Evolutionary conservation across 2,888 invertebrate species (phyloP), one percentile per base, ranked within the genome.

Genomic region (Drosophila diplacantha): DNA sequence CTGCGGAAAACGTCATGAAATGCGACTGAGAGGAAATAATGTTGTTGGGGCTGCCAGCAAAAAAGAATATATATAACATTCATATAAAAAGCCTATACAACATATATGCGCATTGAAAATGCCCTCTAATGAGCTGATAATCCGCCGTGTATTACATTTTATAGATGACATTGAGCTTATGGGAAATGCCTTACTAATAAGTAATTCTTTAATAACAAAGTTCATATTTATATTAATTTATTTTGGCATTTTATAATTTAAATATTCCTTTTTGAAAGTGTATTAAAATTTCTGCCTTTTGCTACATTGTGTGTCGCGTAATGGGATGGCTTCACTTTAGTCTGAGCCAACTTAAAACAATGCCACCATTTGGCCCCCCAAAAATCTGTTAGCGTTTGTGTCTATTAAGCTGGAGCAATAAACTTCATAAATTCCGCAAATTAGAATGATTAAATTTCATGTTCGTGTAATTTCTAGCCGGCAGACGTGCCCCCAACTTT

Each of bases 401-500:
- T 71, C 74, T 69, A 73, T 79, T 79, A 71, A 74, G 71, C 72
- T 53, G n/a, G 32, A 68, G 73, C 73, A 73, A 81, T 78, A 78
- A 79, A 79, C 71, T 81, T 81, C 64, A 74, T 74, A 74, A 78
- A 81, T 74, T 79, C 54, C 55, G 52, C 61, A 80, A 80, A 81
- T 76, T 81, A 68, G 67, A 81, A 73, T 76, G 80, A 74, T 80
- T 76, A 78, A 74, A 81, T 81, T 76, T 76, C 60, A 72, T 81
- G 81, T 73, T 59, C 72, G 46, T 59, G 72, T 67, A 67, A 74
- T 72, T 70, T 63, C 52, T 37, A 49, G 46, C 46, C 55, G 50
- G 11, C 50, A 51, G 53, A 22, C 62, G 59, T 57, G 51, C 60
- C 62, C 44, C 50, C 57, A 55, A 69, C 60, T 61, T 66, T 44